Conservation (phyloP, 2,113 vertebrate species). For the Gasterosteus aculeatus region DNA sequence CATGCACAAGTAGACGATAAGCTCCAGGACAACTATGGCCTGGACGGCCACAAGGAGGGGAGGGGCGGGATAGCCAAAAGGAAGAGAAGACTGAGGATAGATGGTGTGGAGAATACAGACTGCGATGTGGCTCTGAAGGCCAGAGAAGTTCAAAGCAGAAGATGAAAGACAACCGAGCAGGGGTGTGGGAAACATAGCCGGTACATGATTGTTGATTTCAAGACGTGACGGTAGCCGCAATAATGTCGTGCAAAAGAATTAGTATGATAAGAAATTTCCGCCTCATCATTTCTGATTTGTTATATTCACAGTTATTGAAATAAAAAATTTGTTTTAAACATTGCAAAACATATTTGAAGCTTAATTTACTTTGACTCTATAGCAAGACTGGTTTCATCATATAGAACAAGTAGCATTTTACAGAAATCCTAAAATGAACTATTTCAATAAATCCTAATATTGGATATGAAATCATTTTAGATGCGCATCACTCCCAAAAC, state of each 20-base stretch:
- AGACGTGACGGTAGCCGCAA: neutral
- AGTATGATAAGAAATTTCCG: neutral
- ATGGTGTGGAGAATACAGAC: slow-evolving; percentile 40
- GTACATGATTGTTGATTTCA: slow-evolving; percentile 13
- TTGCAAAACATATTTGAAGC: neutral
- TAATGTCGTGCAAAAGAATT: neutral
- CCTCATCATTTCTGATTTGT: neutral
- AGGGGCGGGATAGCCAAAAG: slow-evolving; percentile 17
- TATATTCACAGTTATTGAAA: neutral
- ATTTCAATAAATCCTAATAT: neutral
- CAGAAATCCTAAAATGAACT: neutral
- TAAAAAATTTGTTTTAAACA: neutral
- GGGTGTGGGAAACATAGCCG: slow-evolving; percentile 32
- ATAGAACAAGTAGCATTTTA: slow-evolving; percentile 3
- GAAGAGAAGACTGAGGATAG: slow-evolving; percentile 37
- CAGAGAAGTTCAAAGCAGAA: slow-evolving; percentile 45
- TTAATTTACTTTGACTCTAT: neutral
- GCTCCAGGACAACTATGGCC: slow-evolving; percentile 59
- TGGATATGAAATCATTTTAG: slow-evolving; percentile 5
- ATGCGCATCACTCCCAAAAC: slow-evolving; percentile 10
- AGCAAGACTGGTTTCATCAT: neutral
- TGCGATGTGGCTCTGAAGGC: slow-evolving; percentile 50
- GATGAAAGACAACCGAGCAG: slow-evolving; percentile 44
- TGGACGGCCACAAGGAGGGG: slow-evolving; percentile 43
- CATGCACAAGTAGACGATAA: slow-evolving; percentile 69